Conservation (phyloP, 2,113 vertebrate genomes). For the Paradoxurus hermaphroditus region DNA sequence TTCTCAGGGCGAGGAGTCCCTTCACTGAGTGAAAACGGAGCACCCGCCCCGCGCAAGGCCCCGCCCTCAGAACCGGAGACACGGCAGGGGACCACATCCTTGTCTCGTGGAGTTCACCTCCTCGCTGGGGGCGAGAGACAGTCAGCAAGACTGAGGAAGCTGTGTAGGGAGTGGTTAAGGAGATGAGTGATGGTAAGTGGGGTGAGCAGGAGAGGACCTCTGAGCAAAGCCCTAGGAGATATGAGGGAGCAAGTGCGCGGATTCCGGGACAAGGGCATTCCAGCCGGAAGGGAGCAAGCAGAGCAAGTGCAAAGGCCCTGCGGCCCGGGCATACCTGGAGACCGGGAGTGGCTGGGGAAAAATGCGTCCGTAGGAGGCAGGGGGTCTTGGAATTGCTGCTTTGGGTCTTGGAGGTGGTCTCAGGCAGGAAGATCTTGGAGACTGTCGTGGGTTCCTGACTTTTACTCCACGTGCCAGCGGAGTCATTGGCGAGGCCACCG, state of each 20-base stretch:
- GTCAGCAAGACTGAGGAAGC: not conserved
- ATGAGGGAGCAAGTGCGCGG: not conserved
- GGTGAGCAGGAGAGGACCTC: not conserved
- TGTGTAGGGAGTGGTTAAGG: not conserved
- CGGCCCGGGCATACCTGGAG: not conserved
- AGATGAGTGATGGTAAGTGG: not conserved
- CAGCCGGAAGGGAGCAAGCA: not conserved
- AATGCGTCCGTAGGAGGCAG: not conserved
- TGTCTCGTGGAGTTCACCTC: not conserved
- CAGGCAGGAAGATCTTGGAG: not conserved
- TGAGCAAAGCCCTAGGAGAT: not conserved
- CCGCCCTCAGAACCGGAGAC: not conserved
- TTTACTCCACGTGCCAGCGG: not conserved
- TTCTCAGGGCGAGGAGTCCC: not conserved
- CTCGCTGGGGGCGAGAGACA: not conserved
- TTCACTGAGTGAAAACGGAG: not conserved
- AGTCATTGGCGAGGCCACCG: not conserved
- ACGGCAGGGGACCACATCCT: not conserved
- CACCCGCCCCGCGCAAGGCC: too few species aligned
- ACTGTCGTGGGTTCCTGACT: not conserved
- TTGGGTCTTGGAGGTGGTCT: too few species aligned
- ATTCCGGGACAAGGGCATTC: not conserved
- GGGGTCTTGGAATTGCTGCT: too few species aligned
- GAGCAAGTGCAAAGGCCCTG: not conserved
- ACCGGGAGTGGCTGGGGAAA: not conserved